Evolutionary conservation across 30 jellyfish, hydroid and myxozoan genomes (phyloP).

Genomic region (Rhopilema esculentum): DNA sequence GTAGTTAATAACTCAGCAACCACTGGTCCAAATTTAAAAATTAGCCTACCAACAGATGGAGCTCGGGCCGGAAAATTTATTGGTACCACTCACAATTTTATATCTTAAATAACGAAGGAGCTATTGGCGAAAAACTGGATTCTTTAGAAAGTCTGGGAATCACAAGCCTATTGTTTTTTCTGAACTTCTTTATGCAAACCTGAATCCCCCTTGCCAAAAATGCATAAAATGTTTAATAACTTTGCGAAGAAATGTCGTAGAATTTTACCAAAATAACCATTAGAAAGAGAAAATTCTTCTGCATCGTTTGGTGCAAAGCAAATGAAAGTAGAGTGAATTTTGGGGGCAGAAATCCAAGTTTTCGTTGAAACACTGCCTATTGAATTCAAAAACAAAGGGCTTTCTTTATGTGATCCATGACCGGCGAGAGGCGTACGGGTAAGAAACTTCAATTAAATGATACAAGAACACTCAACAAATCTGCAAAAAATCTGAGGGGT

Average conservation of each 20-base stretch:
- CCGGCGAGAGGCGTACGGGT: too few relatives aligned
- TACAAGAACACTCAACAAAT: too few relatives aligned
- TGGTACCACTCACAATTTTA: background rate
- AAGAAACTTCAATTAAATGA: too few relatives aligned
- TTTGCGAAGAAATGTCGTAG: background rate
- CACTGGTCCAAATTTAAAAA: background rate
- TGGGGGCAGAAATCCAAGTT: background rate
- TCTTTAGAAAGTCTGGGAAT: background rate
- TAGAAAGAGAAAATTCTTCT: constrained; percentile 15
- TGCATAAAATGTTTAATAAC: background rate
- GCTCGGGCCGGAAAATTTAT: background rate
- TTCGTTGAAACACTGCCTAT: too few relatives aligned
- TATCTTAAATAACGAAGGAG: background rate
- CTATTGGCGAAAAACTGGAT: constrained; percentile 6
- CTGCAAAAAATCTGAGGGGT: too few relatives aligned
- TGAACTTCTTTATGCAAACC: constrained; percentile 22
- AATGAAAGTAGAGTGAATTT: background rate
- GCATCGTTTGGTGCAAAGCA: background rate
- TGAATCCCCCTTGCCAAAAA: background rate
- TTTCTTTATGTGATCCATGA: too few relatives aligned
- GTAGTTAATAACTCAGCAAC: background rate
- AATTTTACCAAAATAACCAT: background rate
- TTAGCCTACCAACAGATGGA: background rate
- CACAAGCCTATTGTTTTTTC: constrained; percentile 18
- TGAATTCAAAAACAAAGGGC: too few relatives aligned